These are phyloP conservation scores for Dasyurus viverrinus DNA, from an alignment of 2,113 vertebrate genomes.

Conservation along the genomic window DNA sequence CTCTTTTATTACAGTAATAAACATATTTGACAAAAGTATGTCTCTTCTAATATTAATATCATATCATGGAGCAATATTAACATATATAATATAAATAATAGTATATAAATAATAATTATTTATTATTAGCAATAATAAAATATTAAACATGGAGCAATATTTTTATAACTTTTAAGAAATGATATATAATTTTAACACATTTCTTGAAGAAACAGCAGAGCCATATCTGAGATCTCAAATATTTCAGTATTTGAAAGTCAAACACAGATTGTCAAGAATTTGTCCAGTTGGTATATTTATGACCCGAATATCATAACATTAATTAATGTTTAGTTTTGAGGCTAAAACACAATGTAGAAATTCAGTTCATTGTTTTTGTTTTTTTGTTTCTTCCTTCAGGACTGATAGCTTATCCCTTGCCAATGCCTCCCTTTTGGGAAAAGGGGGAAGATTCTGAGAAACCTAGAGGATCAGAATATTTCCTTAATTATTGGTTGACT, in stretches of 20 bases:
- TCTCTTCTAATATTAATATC: background rate
- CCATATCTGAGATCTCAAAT: background rate
- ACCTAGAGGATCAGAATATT: background rate
- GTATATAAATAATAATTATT: no score
- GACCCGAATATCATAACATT: background rate
- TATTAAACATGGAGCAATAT: no score
- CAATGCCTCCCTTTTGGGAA: background rate
- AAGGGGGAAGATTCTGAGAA: background rate
- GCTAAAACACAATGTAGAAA: background rate
- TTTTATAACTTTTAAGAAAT: background rate
- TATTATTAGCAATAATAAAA: no score
- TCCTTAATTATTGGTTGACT: background rate
- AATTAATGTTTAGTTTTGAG: background rate
- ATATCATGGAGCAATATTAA: background rate
- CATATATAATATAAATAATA: no score
- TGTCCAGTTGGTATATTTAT: background rate
- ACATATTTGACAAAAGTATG: background rate
- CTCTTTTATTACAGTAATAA: background rate
- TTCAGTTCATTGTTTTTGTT: background rate
- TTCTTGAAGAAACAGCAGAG: background rate
- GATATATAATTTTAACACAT: background rate
- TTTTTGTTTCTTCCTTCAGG: background rate
- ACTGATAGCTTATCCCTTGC: background rate
- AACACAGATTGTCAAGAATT: background rate
- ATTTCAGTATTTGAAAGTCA: background rate